phyloP scores from a whole-genome alignment of 2,888 invertebrate genomes.

The Netelia virgata region DNA sequence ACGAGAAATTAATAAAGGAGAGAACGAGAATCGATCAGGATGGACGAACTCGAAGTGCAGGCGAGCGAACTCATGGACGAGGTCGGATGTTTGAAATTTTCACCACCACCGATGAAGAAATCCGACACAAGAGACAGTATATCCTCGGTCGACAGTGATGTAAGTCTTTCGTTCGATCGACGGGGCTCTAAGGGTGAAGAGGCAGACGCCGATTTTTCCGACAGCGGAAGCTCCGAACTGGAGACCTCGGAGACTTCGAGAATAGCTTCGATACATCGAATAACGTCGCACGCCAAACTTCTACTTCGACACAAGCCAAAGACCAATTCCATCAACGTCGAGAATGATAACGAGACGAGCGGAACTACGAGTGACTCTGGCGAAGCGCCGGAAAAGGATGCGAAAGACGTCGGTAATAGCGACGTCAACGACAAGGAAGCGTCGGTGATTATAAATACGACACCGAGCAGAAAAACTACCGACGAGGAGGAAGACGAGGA shows the following conservation, averaged over 20 bases:
- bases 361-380: not conserved
- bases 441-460: not conserved
- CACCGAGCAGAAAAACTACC: conserved; percentile 78
- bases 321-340: not conserved
- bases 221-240: conserved; percentile 90
- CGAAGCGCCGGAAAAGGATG: conserved; percentile 7
- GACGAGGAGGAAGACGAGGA: conserved; percentile 71
- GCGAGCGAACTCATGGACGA: conserved; percentile 81
- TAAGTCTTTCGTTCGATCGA: conserved; percentile 86
- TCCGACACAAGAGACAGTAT: conserved; percentile 87
- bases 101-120: conserved; percentile 85
- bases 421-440: not conserved
- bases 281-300: conserved; percentile 44
- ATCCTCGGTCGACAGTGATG: conserved; percentile 88
- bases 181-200: conserved; percentile 87
- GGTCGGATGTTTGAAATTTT: conserved; percentile 80
- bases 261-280: conserved; percentile 49
- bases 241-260: conserved; percentile 83
- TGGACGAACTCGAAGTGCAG: conserved; percentile 81
- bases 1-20: not conserved
- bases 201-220: conserved; percentile 87
- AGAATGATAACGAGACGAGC: conserved; percentile 11
- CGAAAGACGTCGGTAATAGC: not conserved
- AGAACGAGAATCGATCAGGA: conserved; percentile 36
- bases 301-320: conserved; percentile 51